phyloP scores from a whole-genome alignment of 2,888 invertebrate species.

The Eupeodes latifasciatus region DNA sequence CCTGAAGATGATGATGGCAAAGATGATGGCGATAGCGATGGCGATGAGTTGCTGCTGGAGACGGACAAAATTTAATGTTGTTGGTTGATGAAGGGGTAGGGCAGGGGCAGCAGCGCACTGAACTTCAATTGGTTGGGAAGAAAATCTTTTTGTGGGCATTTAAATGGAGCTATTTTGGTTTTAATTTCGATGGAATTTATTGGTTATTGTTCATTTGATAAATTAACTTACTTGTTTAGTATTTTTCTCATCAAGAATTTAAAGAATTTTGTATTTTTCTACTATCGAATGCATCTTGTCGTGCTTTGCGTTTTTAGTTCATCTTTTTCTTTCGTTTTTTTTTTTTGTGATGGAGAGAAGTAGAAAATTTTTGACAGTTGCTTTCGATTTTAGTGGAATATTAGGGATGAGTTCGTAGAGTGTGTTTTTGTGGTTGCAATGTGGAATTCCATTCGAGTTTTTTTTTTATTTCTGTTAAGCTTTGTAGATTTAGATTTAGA shows the following conservation, averaged over 20 bases:
- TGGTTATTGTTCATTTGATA: neutral
- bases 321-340: slow-evolving; percentile 40
- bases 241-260: slow-evolving; percentile 25
- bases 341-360: slow-evolving; percentile 50
- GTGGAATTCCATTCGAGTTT: neutral
- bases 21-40: slow-evolving; percentile 59
- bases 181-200: slow-evolving; percentile 1
- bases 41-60: slow-evolving; percentile 66
- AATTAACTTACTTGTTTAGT: slow-evolving; percentile 47
- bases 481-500: too few relatives aligned
- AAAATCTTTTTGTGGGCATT: slow-evolving; percentile 55
- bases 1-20: slow-evolving; percentile 31
- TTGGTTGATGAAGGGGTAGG: slow-evolving; percentile 46
- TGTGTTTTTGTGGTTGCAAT: neutral
- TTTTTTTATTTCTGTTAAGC: too few relatives aligned
- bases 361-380: slow-evolving; percentile 59
- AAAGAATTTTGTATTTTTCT: slow-evolving; percentile 47
- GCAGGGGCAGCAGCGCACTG: slow-evolving; percentile 66
- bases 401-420: slow-evolving; percentile 39
- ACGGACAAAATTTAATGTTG: slow-evolving; percentile 25
- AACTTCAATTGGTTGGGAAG: slow-evolving; percentile 64
- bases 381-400: neutral
- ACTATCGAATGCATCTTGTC: slow-evolving; percentile 56
- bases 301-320: slow-evolving; percentile 39
- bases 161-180: slow-evolving; percentile 14